Evolutionary conservation across 1,140 invertebrate genomes (phyloP).

Genomic region (Lordiphosa stackelbergi): DNA sequence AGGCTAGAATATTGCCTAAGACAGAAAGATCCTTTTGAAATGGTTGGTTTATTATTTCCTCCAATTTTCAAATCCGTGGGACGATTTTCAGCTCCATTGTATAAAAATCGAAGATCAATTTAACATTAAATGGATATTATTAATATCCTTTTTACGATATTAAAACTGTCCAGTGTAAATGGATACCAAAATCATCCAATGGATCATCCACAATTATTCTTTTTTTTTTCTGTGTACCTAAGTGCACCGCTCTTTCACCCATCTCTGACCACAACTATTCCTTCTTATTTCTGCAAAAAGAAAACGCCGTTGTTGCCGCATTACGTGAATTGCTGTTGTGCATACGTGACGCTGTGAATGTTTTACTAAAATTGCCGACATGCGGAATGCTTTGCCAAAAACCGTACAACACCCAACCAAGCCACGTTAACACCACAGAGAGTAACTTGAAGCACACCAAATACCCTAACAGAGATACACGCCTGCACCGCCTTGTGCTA

Average conservation of each 20-base stretch:
- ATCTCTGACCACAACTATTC: conserved; percentile 16
- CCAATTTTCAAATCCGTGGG: no score
- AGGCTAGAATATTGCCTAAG: no score
- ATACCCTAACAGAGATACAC: conserved; percentile 11
- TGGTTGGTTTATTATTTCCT: no score
- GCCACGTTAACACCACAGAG: conserved; percentile 45
- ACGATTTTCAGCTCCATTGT: no score
- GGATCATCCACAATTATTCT: no score
- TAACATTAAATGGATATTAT: not conserved
- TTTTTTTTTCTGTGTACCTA: no score
- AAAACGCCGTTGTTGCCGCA: conserved; percentile 25
- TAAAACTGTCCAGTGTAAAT: no score
- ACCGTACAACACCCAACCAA: conserved; percentile 69
- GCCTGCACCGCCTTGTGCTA: conserved; percentile 44
- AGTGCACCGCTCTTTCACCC: not conserved
- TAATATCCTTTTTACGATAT: no score
- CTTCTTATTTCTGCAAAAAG: not conserved
- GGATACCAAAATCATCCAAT: no score
- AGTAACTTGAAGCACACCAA: conserved; percentile 10
- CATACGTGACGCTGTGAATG: conserved; percentile 41
- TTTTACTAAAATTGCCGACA: conserved; percentile 35
- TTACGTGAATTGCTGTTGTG: conserved; percentile 38
- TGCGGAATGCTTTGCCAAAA: conserved; percentile 62
- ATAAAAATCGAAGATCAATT: not conserved
- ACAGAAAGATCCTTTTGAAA: no score